These are phyloP conservation scores for Neodiprion fabricii DNA, from an alignment of 1,140 invertebrate genomes.

Conservation along the genomic window DNA sequence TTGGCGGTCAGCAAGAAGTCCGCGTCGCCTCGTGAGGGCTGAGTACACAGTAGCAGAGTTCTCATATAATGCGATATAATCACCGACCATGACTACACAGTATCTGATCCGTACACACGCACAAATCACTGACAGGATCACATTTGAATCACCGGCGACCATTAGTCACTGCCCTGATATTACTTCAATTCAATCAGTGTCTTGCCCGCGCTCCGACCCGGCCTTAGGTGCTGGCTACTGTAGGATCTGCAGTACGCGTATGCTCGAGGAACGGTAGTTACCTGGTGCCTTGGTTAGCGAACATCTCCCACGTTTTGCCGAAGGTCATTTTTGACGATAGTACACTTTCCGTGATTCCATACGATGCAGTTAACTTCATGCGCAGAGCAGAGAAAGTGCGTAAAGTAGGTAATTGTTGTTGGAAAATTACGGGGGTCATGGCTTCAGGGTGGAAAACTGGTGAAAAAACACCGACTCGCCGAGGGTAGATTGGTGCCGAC, in stretches of 20 bases:
- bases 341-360: no score
- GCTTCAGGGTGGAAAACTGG: no score
- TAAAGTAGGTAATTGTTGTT: no score
- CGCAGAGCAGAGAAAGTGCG: no score
- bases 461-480: no score
- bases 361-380: no score
- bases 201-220: conserved; percentile 38
- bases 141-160: conserved; percentile 57
- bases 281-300: not conserved
- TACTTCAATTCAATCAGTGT: conserved; percentile 64
- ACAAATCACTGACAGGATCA: conserved; percentile 47
- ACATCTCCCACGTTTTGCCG: no score
- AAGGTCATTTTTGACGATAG: no score
- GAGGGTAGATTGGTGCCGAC: no score
- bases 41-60: conserved; percentile 61
- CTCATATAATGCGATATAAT: conserved; percentile 64
- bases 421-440: no score
- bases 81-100: conserved; percentile 62
- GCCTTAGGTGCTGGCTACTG: not conserved
- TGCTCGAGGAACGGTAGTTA: no score
- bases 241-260: no score
- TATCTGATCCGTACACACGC: conserved; percentile 58
- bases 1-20: conserved; percentile 23
- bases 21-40: conserved; percentile 48
- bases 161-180: conserved; percentile 63